Evolutionary conservation across 2,797 vertebrate species (phyloP), one percentile per base, ranked within the genome.

Genomic region (Microctenopoma stevenorrisi): DNA sequence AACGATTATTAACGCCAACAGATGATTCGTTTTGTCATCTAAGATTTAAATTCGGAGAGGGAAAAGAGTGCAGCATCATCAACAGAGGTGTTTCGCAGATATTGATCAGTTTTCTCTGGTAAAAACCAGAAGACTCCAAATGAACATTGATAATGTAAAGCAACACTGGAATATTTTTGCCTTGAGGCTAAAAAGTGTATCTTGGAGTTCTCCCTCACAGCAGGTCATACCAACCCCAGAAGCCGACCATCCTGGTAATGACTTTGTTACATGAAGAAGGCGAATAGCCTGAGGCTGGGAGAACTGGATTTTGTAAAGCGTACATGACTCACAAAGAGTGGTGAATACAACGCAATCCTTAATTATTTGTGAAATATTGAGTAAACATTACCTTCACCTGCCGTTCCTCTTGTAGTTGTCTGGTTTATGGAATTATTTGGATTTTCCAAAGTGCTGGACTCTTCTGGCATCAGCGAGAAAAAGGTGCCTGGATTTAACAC

Each of bases 1-100:
- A 47, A 92, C 2, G 1, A 91, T 26, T 43, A 82, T 26, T 12
- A 84, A 48, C 46, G 59, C 14, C 49, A 69, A 16, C 18, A 68
- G 18, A 52, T 72, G 64, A 51, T 47, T 74, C 37, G 13, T 63
- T 59, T 5, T 33, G 0, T 15, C 2, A 13, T 37, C 86, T 88
- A 43, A 25, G 63, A 69, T 64, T 30, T 62, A 82, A 22, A 76
- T 68, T 50, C 40, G 78, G 57, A 40, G 18, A 61, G 33, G 50
- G 51, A 42, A 10, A 46, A 66, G 44, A 49, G 40, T 10, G 68
- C 49, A 59, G 38, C n/a, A 66, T 26, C 48, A 63, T 44, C 30
- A 2, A 11, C 52, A 66, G 14, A 54, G 51, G 44, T 30, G 30
- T 60, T 66, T 49, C 18, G 53, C 26, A 51, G 43, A 52, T 65